phyloP scores from a whole-genome alignment of 2,888 invertebrate species.

The Pseudoips prasinana region DNA sequence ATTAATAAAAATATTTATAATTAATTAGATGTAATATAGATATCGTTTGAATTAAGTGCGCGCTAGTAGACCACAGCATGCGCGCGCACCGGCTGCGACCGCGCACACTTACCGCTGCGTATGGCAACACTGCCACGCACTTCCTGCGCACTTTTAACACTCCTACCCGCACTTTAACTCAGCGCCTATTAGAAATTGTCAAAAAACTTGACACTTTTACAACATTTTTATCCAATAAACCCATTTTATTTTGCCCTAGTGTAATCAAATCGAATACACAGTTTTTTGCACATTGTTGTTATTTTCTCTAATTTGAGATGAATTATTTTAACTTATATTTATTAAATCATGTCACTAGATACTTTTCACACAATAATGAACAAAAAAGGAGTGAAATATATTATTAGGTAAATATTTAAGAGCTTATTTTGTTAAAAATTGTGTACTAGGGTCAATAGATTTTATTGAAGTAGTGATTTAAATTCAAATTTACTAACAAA shows the following conservation, averaged over 20 bases:
- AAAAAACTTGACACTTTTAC: conserved; percentile 64
- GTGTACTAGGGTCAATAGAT: too few species aligned
- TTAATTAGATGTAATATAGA: too few species aligned
- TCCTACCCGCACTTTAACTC: conserved; percentile 62
- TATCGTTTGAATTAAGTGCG: too few species aligned
- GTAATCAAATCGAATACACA: conserved; percentile 1
- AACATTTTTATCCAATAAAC: conserved; percentile 48
- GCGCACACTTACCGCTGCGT: conserved; percentile 62
- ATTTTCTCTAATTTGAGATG: background rate
- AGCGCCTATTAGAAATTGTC: conserved; percentile 70
- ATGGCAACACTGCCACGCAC: conserved; percentile 64
- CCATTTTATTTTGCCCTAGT: conserved; percentile 47
- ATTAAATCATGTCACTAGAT: background rate
- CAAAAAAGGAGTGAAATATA: too few species aligned
- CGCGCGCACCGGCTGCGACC: conserved; percentile 17
- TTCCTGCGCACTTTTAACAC: conserved; percentile 56
- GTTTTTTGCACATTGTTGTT: background rate
- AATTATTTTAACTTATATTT: background rate
- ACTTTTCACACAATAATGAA: too few species aligned
- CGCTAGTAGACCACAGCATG: conserved; percentile 2
- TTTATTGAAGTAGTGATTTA: too few species aligned
- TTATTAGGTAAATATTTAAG: too few species aligned
- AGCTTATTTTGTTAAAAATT: too few species aligned
- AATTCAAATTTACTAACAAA: too few species aligned
- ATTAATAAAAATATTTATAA: too few species aligned